Evolutionary conservation across 2,888 invertebrate species (phyloP).

Genomic region (Kuschelorhynchus macadamiae): DNA sequence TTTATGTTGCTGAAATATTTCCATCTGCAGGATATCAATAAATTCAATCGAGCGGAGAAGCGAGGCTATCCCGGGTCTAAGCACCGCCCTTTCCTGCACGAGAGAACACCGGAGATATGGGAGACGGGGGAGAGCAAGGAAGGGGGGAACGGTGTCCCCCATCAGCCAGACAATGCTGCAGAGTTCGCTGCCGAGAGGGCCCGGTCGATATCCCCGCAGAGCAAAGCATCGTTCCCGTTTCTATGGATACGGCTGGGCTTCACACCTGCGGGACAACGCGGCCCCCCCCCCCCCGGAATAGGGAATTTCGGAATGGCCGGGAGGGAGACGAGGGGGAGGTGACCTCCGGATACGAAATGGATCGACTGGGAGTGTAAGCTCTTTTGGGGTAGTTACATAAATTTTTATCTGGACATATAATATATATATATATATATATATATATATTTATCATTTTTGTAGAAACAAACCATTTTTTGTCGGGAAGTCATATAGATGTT

Average conservation of each 20-base stretch:
- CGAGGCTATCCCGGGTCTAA: not conserved
- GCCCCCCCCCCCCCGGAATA: constrained; percentile 22
- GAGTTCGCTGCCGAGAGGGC: constrained; percentile 25
- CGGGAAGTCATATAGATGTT: no score
- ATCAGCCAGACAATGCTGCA: constrained; percentile 46
- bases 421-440: no score
- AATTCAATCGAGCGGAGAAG: no score
- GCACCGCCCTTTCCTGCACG: constrained; percentile 4
- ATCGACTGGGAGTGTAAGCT: no score
- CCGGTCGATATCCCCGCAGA: constrained; percentile 49
- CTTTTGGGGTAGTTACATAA: no score
- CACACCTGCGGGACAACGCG: constrained; percentile 44
- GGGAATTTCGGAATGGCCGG: constrained; percentile 25
- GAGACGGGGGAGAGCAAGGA: constrained; percentile 20
- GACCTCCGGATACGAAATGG: constrained; percentile 13
- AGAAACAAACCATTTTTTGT: no score
- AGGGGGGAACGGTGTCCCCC: constrained; percentile 10
- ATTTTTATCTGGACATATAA: no score
- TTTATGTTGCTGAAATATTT: no score
- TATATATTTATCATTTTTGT: no score
- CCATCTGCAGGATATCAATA: no score
- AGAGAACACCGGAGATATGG: constrained; percentile 18
- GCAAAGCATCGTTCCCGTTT: constrained; percentile 48
- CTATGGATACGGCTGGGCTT: constrained; percentile 44
- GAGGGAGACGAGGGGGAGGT: constrained; percentile 21